Conservation (phyloP, 2,113 vertebrate genomes). For the Perccottus glenii region DNA sequence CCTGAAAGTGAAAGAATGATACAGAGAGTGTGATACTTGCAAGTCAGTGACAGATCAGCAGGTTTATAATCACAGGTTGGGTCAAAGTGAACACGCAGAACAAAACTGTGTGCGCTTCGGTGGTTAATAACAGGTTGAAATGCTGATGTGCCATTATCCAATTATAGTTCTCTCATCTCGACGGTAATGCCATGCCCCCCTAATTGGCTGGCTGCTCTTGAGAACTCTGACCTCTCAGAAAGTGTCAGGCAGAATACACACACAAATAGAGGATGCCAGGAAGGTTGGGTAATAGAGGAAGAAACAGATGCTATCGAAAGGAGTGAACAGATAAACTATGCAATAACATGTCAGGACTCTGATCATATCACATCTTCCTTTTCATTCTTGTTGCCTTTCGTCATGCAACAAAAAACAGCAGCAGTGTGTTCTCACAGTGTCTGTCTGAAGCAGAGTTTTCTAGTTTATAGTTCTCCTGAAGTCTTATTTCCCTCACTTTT, state of each 20-base stretch:
- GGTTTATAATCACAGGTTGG: constrained; percentile 68
- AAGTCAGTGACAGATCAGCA: constrained; percentile 67
- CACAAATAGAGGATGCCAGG: constrained; percentile 46
- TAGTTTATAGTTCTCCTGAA: constrained; percentile 53
- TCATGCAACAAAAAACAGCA: constrained; percentile 36
- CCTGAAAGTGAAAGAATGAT: neutral
- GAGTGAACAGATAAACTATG: constrained; percentile 60
- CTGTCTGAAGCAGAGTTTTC: constrained; percentile 48
- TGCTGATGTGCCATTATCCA: constrained; percentile 71
- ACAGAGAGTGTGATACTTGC: constrained; percentile 45
- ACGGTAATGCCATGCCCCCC: constrained; percentile 59
- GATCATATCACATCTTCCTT: constrained; percentile 51
- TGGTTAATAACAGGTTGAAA: constrained; percentile 69
- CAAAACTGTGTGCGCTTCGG: constrained; percentile 14
- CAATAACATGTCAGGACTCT: constrained; percentile 70
- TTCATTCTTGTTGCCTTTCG: constrained; percentile 14
- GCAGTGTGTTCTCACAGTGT: constrained; percentile 40
- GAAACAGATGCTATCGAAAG: constrained; percentile 65
- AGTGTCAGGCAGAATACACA: constrained; percentile 48
- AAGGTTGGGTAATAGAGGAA: constrained; percentile 58
- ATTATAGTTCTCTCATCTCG: constrained; percentile 77
- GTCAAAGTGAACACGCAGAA: neutral
- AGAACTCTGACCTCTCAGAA: constrained; percentile 69
- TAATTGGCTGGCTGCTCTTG: constrained; percentile 70
- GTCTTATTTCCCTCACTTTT: constrained; percentile 29